phyloP scores from a whole-genome alignment of 2,797 vertebrate species.

The Distichodus sexfasciatus region DNA sequence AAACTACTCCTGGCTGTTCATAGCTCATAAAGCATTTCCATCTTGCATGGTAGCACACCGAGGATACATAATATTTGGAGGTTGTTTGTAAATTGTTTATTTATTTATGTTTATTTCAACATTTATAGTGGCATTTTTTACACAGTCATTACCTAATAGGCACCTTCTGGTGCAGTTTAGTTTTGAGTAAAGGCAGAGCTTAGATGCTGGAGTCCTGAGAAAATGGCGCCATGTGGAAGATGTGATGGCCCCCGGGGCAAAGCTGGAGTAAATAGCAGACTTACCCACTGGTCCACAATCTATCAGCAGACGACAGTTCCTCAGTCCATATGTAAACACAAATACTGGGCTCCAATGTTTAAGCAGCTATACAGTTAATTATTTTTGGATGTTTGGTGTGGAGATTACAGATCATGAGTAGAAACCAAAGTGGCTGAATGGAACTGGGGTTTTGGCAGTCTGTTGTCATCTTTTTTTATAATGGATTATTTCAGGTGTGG shows the following conservation, averaged over 20 bases:
- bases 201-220: slow-evolving; percentile 2
- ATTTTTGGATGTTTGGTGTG: neutral
- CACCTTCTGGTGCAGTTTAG: neutral
- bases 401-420: neutral
- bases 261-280: slow-evolving; percentile 1
- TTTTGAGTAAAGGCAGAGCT: neutral
- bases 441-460: no score
- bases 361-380: neutral
- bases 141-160: neutral
- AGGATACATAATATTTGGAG: neutral
- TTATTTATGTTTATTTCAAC: neutral
- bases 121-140: neutral
- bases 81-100: neutral
- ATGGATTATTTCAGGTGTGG: slow-evolving; percentile 30
- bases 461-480: no score
- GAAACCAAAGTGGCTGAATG: slow-evolving; percentile 13
- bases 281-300: neutral
- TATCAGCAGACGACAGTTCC: neutral
- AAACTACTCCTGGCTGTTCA: neutral
- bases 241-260: neutral
- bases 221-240: slow-evolving; percentile 16
- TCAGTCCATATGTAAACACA: slow-evolving; percentile 16
- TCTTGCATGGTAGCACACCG: neutral
- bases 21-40: neutral
- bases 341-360: neutral